Base-by-base conservation (phyloP, 1,140 invertebrate genomes). In the Harlomillsia oculata region DNA sequence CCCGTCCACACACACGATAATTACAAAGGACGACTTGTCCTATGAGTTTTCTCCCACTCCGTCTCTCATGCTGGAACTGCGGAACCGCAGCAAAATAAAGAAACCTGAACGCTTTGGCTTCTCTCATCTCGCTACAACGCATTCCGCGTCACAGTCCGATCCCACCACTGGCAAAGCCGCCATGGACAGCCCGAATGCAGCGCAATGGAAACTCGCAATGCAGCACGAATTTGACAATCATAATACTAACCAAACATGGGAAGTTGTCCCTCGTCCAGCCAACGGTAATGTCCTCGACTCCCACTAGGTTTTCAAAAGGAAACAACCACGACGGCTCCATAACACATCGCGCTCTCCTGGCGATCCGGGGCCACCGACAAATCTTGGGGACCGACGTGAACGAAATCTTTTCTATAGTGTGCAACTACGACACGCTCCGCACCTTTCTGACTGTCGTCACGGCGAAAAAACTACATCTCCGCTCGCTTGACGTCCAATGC, bases 171-270 rank as follows among this genome's bases (percentile, higher is more conserved):
- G 63, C 13, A 30, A 67, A 28, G 69, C 74, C 57, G 69, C 73
- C 40, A 36, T 72, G 25, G 50, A 41, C 40, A 43, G 32, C 50
- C 16, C 28, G 41, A 67, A 72, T 29, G 8, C 26, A 25, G 13
- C 63, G 8, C 16, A 62, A 18, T 74, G 74, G 72, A 60, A 65
- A 53, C 44, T 56, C 43, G 73, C 72, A n/a, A 72, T 72, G 50
- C 21, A 67, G 8, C 67, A 67, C 25, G 70, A 74, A 66, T 63
- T 72, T 13, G 28, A 67, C 6, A 53, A 67, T n/a, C 60, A 68
- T n/a, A 44, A 62, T 9, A 67, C 71, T 56, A 71, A 74, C 63
- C 45, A 68, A 6, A 69, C 66, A 13, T 74, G 66, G 66, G 53
- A 63, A 8, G 3, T 72, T 2, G 65, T 68, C 2, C 48, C 68